Evolutionary conservation across 2,888 invertebrate species (phyloP).

Genomic region (Macrosiphum euphorbiae): DNA sequence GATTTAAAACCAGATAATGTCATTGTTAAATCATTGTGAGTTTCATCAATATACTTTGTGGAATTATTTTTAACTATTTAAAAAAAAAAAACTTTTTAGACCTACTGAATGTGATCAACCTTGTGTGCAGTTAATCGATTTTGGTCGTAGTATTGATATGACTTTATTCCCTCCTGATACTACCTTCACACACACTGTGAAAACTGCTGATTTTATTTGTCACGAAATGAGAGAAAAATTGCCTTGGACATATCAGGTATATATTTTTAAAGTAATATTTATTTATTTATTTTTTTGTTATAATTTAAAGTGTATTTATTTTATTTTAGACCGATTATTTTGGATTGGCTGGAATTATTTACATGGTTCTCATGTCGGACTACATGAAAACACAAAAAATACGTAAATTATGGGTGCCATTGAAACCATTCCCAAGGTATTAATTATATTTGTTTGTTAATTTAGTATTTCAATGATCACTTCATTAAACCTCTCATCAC

Average conservation of each 20-base stretch:
- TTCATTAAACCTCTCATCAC: background rate
- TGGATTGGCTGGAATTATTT: conserved; percentile 89
- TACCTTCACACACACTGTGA: conserved; percentile 82
- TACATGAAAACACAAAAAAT: conserved; percentile 86
- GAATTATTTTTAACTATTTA: background rate
- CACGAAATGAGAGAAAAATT: conserved; percentile 91
- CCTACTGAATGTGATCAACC: conserved; percentile 73
- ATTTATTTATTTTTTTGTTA: background rate
- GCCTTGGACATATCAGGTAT: conserved; percentile 89
- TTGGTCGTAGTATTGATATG: conserved; percentile 96
- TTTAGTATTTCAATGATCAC: background rate
- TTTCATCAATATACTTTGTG: conserved; percentile 67
- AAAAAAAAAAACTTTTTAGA: conserved; percentile 31
- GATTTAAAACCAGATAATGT: conserved; percentile 98
- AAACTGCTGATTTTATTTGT: conserved; percentile 84
- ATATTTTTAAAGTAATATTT: background rate
- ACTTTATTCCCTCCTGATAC: conserved; percentile 82
- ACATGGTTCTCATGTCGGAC: conserved; percentile 87
- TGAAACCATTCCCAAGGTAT: conserved; percentile 80
- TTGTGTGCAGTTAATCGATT: conserved; percentile 89
- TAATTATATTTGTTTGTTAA: conserved; percentile 9
- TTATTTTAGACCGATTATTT: conserved; percentile 84
- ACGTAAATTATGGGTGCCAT: conserved; percentile 79
- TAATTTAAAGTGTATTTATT: background rate
- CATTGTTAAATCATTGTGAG: conserved; percentile 81